Percentiles rank a stretch among this genome's conserved stretches.
These are phyloP conservation scores for Lordiphosa clarofinis DNA, from an alignment of 1,140 invertebrate genomes.

Conservation along the genomic window DNA sequence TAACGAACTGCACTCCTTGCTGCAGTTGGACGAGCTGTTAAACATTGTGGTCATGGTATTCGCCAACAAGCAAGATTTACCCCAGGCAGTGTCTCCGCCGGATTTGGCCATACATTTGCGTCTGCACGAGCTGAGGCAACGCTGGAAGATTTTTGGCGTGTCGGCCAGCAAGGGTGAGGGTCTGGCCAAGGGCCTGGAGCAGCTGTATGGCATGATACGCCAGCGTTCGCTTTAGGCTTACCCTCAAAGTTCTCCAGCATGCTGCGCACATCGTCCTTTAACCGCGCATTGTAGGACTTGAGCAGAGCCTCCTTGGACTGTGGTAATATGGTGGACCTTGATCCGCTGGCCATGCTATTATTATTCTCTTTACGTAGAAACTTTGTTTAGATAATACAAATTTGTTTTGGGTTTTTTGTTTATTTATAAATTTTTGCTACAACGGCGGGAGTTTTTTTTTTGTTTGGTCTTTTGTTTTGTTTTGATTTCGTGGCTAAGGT, in stretches of 20 bases:
- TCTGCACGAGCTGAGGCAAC: too few species aligned
- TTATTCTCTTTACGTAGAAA: neutral
- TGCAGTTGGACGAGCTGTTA: too few species aligned
- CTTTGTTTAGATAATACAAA: neutral
- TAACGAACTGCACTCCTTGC: constrained; percentile 14
- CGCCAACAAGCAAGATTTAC: constrained; percentile 35
- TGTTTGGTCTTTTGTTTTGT: too few species aligned
- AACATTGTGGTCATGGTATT: constrained; percentile 15
- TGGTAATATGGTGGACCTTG: constrained; percentile 82
- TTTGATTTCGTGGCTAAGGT: too few species aligned
- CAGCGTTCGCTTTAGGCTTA: constrained; percentile 8
- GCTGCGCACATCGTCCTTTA: constrained; percentile 97
- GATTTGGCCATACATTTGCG: neutral
- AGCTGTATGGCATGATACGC: constrained; percentile 26
- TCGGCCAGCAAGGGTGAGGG: too few species aligned
- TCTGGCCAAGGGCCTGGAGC: constrained; percentile 85
- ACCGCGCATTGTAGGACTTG: constrained; percentile 94
- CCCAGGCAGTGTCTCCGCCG: neutral
- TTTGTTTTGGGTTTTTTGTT: neutral
- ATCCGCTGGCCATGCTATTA: constrained; percentile 79
- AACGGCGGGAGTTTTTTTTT: constrained; percentile 3
- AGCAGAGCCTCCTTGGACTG: constrained; percentile 96
- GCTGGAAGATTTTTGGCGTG: too few species aligned
- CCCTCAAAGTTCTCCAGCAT: constrained; percentile 98
- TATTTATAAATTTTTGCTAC: neutral